Conservation (phyloP, 2,113 vertebrate species). For the Rhinogobius similis region DNA sequence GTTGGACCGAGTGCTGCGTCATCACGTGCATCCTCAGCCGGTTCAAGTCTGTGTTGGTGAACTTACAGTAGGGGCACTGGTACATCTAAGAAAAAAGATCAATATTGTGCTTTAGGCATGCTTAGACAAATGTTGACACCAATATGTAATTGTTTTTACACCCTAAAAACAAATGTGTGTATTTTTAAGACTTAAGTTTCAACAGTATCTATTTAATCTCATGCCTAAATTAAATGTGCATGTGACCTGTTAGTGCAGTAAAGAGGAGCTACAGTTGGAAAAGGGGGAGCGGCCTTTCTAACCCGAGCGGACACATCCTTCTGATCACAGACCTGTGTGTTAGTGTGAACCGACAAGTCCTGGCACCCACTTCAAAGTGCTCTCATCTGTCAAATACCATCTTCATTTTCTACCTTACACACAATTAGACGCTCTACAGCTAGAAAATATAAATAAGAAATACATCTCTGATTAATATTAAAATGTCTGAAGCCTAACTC, state of each 20-base stretch:
- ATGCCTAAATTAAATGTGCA: conserved; percentile 10
- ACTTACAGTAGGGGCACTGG: conserved; percentile 99
- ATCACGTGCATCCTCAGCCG: conserved; percentile 96
- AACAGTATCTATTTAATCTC: background rate
- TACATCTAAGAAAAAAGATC: conserved; percentile 81
- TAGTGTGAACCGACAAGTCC: conserved; percentile 59
- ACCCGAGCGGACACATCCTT: conserved; percentile 54
- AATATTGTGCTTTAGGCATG: background rate
- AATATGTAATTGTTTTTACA: background rate
- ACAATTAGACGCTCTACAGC: conserved; percentile 71
- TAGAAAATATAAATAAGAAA: conserved; percentile 65
- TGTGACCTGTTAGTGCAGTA: conserved; percentile 20
- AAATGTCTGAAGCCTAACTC: conserved; percentile 43
- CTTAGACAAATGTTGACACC: background rate
- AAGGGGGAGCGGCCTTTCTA: conserved; percentile 29
- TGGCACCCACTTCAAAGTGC: conserved; percentile 78
- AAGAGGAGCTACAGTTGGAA: conserved; percentile 47
- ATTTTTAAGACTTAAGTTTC: background rate
- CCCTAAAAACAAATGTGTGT: background rate
- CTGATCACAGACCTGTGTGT: conserved; percentile 70
- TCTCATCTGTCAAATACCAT: conserved; percentile 78
- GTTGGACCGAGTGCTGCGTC: conserved; percentile 98
- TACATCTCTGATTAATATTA: conserved; percentile 63
- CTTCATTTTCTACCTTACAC: conserved; percentile 80
- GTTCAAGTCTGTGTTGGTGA: conserved; percentile 93